Evolutionary conservation across 1,140 invertebrate species (phyloP), one percentile per base, ranked within the genome.

Genomic region (Neotoxoptera formosana): DNA sequence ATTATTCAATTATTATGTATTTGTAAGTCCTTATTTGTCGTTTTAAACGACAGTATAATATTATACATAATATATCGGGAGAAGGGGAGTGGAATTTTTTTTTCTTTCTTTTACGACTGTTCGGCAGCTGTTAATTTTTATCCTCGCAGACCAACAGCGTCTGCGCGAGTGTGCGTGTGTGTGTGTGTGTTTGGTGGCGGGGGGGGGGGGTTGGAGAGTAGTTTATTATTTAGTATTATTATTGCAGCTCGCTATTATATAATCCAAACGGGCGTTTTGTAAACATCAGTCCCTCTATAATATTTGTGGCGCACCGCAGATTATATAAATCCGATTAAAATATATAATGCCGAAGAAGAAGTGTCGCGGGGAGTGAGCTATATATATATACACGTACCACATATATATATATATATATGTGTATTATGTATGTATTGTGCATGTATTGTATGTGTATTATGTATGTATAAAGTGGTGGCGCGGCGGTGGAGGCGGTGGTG

Each of bases 271-370:
- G 84, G 45, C 84, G 84, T 88, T 88, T 51, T 88, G 86, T 88
- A 48, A 88, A 88, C 86, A 88, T 48, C 86, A 21, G 86, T 88
- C 47, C 47, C 47, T 88, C 86, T 48, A n/a, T n/a, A 88, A 88
- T 88, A 51, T 48, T 51, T 48, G 86, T 47, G 86, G 86, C 86
- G 86, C 34, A 88, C 86, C 86, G n/a, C 86, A n/a, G 86, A 88
- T 88, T 88, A 88, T 88, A 88, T 88, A 88, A 88, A 88, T 88
- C 86, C 86, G 86, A 88, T 88, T 88, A 88, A 48, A 48, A 86
- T 86, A 84, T 87, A 76, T 76, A 76, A n/a, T 9, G 86, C 30
- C 7, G 47, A 48, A 88, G 86, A 88, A 88, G 84, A 51, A 7
- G 30, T 41, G 84, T 30, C 41, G 25, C 25, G 41, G 41, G 41